Evolutionary conservation across 2,113 vertebrate genomes (phyloP).

Genomic region (Heteronetta atricapilla): DNA sequence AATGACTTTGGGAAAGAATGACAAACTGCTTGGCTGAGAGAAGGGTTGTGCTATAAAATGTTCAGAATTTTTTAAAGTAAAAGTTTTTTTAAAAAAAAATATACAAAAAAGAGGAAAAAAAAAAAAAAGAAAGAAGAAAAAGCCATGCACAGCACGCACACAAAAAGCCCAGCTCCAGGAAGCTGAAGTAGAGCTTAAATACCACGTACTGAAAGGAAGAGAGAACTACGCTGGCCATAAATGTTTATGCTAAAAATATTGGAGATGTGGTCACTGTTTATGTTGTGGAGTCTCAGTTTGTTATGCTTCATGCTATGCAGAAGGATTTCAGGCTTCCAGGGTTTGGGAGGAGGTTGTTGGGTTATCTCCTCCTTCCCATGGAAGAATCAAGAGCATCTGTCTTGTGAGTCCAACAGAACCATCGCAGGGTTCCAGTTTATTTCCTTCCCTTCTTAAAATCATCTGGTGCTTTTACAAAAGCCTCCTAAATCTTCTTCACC

Average conservation of each 20-base stretch:
- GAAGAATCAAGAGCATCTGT: background rate
- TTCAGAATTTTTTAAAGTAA: background rate
- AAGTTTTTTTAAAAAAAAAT: background rate
- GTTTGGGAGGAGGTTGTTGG: background rate
- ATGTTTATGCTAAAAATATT: background rate
- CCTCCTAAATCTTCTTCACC: background rate
- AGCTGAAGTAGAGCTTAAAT: background rate
- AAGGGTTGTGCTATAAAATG: background rate
- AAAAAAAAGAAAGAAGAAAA: no score
- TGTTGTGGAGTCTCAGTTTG: background rate
- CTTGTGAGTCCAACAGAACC: background rate
- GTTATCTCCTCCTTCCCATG: rapidly evolving
- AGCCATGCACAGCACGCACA: background rate
- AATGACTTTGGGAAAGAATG: background rate
- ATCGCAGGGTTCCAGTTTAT: background rate
- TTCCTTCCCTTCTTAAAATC: background rate
- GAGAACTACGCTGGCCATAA: background rate
- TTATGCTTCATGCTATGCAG: background rate
- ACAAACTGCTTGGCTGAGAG: background rate
- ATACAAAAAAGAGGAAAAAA: background rate
- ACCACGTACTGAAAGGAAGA: background rate
- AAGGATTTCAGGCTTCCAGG: background rate
- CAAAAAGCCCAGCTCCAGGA: background rate
- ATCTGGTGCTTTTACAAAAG: background rate
- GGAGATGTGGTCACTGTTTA: background rate